Evolutionary conservation across 2,797 vertebrate species (phyloP), one percentile per base, ranked within the genome.

Genomic region (Enteromius argenteus): DNA sequence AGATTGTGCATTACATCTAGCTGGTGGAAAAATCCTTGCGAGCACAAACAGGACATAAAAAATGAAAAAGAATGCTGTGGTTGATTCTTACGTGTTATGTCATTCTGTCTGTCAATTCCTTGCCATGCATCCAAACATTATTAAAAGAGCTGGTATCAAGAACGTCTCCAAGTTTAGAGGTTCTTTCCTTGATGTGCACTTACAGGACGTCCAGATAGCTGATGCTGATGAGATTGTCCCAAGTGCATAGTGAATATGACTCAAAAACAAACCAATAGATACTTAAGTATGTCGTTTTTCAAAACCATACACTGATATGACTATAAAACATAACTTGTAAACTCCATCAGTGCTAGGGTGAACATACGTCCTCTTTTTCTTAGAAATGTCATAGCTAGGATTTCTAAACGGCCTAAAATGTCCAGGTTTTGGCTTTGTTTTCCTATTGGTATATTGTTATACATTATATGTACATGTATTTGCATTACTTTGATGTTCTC

Each of bases 1-100:
- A 85, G 73, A 86, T 80, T 56, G 73, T 68, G 80, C 81, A 84
- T 84, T 27, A 67, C 62, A 66, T 75, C 75, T 85, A 79, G 37
- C 77, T 85, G 84, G 53, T 72, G 78, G 21, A 76, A 46, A 85
- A 85, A 83, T 60, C 46, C 67, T 73, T 13, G 9, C 51, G 56
- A 68, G 79, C 53, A 60, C 35, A 13, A 56, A 64, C 9, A 66
- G 23, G 56, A 73, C 71, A 80, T 64, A 56, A 44, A 53, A 66
- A 66, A 67, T 83, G 5, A 80, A 30, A 71, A 71, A 73, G 15
- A 23, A 35, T 68, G 30, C n/a, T 46, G 60, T 51, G 66, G 51
- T 44, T 35, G 15, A 67, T 79, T 37, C 44, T 73, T 74, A 53
- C 1, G 39, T 6, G 9, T 44, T 62, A 46, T 39, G 13, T 56